Conservation (phyloP, 2,797 vertebrate genomes). For the Pseudochirops cupreus region DNA sequence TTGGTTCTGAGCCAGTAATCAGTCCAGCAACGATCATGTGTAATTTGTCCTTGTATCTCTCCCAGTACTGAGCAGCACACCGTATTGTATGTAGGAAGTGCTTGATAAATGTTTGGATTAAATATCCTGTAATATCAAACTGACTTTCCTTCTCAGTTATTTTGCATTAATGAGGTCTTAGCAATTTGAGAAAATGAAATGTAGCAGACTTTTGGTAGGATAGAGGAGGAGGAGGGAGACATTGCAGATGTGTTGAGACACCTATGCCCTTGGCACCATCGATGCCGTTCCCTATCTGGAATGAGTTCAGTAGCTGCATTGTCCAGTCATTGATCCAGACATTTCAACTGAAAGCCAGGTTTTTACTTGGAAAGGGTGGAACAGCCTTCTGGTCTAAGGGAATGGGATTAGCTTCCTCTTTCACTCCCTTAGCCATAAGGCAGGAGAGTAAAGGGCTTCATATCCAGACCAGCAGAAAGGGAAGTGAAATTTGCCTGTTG, state of each 20-base stretch:
- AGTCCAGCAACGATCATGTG: neutral
- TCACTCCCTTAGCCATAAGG: neutral
- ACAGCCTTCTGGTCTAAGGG: constrained; percentile 3
- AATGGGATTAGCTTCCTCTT: constrained; percentile 23
- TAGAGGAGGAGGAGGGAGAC: constrained; percentile 28
- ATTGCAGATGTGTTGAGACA: neutral
- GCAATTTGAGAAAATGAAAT: constrained; percentile 39
- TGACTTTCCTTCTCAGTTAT: constrained; percentile 12
- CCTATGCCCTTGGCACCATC: constrained; percentile 13
- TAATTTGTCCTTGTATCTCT: neutral
- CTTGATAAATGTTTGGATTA: neutral
- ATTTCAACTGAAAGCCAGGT: constrained; percentile 35
- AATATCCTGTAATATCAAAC: constrained; percentile 15
- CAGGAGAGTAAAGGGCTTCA: neutral
- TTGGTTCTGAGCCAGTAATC: neutral
- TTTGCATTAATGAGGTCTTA: constrained; percentile 45
- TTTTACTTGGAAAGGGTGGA: constrained; percentile 35
- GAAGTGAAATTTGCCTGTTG: constrained; percentile 19
- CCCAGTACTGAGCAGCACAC: neutral
- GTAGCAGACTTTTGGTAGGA: constrained; percentile 34
- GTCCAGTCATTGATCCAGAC: constrained; percentile 7
- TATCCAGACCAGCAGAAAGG: neutral
- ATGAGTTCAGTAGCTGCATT: constrained; percentile 41
- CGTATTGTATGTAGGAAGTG: neutral
- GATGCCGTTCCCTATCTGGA: constrained; percentile 27